Evolutionary conservation across 2,888 invertebrate genomes (phyloP).

Genomic region (Synanthedon myopaeformis): DNA sequence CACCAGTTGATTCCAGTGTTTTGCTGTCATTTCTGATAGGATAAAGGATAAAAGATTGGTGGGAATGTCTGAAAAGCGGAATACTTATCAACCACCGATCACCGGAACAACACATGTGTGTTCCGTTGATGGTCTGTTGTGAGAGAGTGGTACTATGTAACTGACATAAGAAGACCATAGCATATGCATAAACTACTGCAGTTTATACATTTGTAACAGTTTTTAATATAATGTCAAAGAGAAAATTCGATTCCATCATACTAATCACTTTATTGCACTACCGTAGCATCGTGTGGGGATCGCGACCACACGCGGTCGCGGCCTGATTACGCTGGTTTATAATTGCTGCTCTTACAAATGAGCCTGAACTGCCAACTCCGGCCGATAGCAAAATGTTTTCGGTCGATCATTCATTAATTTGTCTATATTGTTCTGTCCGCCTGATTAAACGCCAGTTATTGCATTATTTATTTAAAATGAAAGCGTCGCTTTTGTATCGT

Average conservation of each 20-base stretch:
- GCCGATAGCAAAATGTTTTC: slow-evolving; percentile 53
- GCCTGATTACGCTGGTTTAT: slow-evolving; percentile 58
- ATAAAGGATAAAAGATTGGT: too few species aligned
- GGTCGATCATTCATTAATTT: slow-evolving; percentile 61
- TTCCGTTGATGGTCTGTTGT: too few species aligned
- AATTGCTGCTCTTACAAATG: slow-evolving; percentile 63
- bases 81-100: too few species aligned
- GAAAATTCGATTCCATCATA: slow-evolving; percentile 7
- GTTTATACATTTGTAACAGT: too few species aligned
- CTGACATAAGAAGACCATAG: too few species aligned
- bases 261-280: slow-evolving; percentile 26
- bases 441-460: slow-evolving; percentile 26
- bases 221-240: not conserved
- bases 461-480: not conserved
- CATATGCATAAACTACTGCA: too few species aligned
- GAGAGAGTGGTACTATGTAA: too few species aligned
- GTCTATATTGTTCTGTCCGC: slow-evolving; percentile 40
- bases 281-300: slow-evolving; percentile 14
- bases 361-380: slow-evolving; percentile 40
- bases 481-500: not conserved
- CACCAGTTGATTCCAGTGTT: too few species aligned
- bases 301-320: slow-evolving; percentile 28
- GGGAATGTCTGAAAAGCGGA: too few species aligned
- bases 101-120: too few species aligned
- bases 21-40: too few species aligned